Evolutionary conservation across 2,113 vertebrate genomes (phyloP).

Genomic region (Hyla sarda): DNA sequence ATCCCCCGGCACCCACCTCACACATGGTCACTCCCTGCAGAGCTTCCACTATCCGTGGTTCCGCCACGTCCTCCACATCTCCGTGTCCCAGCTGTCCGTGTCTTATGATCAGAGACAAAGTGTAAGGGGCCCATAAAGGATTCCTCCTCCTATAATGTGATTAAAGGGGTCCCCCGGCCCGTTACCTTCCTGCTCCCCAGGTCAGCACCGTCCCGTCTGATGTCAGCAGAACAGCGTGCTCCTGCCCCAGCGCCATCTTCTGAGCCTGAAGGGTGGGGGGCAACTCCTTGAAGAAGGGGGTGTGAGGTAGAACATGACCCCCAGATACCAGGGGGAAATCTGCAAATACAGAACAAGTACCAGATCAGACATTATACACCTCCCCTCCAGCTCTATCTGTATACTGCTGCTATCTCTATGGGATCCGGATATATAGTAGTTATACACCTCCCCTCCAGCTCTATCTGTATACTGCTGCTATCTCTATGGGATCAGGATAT

Average conservation of each 20-base stretch:
- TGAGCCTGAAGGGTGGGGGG: slow-evolving; percentile 70
- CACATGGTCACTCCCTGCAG: slow-evolving; percentile 82
- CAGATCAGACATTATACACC: too few relatives aligned
- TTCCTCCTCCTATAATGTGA: too few relatives aligned
- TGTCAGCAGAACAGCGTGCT: slow-evolving; percentile 81
- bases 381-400: too few relatives aligned
- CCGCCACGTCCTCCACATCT: slow-evolving; percentile 73
- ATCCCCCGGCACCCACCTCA: slow-evolving; percentile 83
- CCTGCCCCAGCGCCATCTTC: slow-evolving; percentile 77
- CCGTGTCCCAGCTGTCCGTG: slow-evolving; percentile 94
- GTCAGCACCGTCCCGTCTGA: slow-evolving; percentile 74
- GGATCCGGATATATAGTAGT: too few relatives aligned
- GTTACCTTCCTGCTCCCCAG: slow-evolving; percentile 90
- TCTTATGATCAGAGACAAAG: slow-evolving; percentile 68
- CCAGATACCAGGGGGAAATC: slow-evolving; percentile 80
- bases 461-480: too few relatives aligned
- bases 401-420: too few relatives aligned
- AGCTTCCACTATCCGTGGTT: slow-evolving; percentile 84
- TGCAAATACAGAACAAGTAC: background rate
- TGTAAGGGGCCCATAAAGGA: background rate
- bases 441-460: too few relatives aligned
- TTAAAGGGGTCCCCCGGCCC: slow-evolving; percentile 26
- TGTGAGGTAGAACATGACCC: slow-evolving; percentile 74
- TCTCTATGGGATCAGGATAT: too few relatives aligned
- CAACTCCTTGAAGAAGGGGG: slow-evolving; percentile 77